Percentiles rank a stretch among this genome's conserved stretches.
Evolutionary conservation across 2,888 invertebrate species (phyloP).

Genomic region (Zeuzera pyrina): DNA sequence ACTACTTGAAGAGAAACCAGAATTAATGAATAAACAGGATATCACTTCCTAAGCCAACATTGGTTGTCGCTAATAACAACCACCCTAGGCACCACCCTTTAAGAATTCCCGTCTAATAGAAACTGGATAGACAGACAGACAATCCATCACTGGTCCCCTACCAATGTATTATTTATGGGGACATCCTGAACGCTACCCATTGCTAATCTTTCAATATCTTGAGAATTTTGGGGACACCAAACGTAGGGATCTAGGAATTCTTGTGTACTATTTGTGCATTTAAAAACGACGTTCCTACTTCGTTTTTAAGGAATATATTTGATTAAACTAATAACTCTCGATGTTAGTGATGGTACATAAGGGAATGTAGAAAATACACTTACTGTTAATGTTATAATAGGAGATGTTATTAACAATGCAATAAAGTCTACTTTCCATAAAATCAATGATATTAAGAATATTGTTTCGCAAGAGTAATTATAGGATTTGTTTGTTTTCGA

Average conservation of each 20-base stretch:
- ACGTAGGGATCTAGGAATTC: conserved; percentile 36
- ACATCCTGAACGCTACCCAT: conserved; percentile 51
- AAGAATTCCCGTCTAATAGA: conserved; percentile 69
- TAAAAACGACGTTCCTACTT: conserved; percentile 24
- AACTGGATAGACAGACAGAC: conserved; percentile 64
- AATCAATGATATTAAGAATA: neutral
- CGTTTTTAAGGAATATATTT: neutral
- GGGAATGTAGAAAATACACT: too few relatives aligned
- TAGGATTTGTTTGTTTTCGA: conserved; percentile 69
- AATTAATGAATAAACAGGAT: conserved; percentile 50
- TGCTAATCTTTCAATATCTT: conserved; percentile 73
- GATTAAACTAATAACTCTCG: conserved; percentile 17
- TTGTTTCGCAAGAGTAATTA: conserved; percentile 32
- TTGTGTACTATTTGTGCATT: too few relatives aligned
- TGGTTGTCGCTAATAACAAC: conserved; percentile 52
- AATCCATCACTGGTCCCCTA: conserved; percentile 64
- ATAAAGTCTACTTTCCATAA: conserved; percentile 20
- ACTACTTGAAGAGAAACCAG: too few relatives aligned
- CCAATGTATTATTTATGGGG: conserved; percentile 71
- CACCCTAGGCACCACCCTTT: conserved; percentile 63
- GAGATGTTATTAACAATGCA: conserved; percentile 15
- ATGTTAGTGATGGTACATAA: conserved; percentile 25
- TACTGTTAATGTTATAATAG: too few relatives aligned
- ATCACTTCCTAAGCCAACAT: conserved; percentile 62
- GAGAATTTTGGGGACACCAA: conserved; percentile 56